A percentile compares a stretch with the other conserved stretches of the same genome.
Conservation (phyloP, 2,797 vertebrate genomes). For the Ctenopoma multispine region DNA sequence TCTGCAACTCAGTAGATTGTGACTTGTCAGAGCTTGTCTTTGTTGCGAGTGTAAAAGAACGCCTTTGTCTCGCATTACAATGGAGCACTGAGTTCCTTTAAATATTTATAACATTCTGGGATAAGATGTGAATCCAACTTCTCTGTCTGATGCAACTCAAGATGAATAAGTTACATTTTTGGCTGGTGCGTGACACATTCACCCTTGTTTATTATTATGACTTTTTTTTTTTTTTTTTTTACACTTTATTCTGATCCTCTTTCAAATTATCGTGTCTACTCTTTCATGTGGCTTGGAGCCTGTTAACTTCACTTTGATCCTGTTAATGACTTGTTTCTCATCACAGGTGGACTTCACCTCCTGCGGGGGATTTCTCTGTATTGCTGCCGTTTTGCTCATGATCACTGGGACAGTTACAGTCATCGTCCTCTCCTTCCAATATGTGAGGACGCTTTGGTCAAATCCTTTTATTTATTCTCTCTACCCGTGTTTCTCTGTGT, state of each 20-base stretch:
- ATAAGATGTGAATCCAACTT: slow-evolving; percentile 64
- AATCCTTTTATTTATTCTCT: slow-evolving; percentile 35
- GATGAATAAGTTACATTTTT: slow-evolving; percentile 47
- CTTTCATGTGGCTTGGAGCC: slow-evolving; percentile 41
- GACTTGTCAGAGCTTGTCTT: slow-evolving; percentile 74
- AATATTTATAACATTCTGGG: slow-evolving; percentile 81
- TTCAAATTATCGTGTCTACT: slow-evolving; percentile 34
- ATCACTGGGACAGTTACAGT: slow-evolving; percentile 90
- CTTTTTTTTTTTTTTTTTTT: background rate
- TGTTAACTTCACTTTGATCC: slow-evolving; percentile 59
- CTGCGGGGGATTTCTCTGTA: slow-evolving; percentile 90
- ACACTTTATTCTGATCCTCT: slow-evolving; percentile 12
- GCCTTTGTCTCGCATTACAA: slow-evolving; percentile 84
- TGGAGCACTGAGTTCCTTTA: slow-evolving; percentile 75
- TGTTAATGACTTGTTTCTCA: slow-evolving; percentile 53
- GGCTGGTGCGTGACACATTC: slow-evolving; percentile 11
- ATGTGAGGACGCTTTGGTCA: slow-evolving; percentile 82
- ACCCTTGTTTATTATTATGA: background rate
- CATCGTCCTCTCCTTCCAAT: slow-evolving; percentile 92
- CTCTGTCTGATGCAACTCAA: slow-evolving; percentile 61
- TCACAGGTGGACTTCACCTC: slow-evolving; percentile 97
- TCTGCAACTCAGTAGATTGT: slow-evolving; percentile 49
- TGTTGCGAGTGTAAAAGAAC: slow-evolving; percentile 81
- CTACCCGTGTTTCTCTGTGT: slow-evolving; percentile 30
- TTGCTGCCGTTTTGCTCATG: slow-evolving; percentile 88